Conservation (phyloP, 2,113 vertebrate species). For the Protobothrops flavoviridis region DNA sequence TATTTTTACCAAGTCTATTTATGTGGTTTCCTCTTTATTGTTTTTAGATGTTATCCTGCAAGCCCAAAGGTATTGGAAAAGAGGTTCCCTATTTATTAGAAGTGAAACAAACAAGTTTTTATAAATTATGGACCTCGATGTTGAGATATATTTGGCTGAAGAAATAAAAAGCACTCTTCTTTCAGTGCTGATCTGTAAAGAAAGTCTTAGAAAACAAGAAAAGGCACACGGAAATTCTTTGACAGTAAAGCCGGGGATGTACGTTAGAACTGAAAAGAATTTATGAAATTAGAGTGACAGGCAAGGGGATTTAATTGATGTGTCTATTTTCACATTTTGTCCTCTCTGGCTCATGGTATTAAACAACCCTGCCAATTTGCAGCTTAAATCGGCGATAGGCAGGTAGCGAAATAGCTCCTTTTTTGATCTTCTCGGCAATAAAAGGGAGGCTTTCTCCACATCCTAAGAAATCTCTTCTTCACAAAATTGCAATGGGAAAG, state of each 20-base stretch:
- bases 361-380: not conserved
- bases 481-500: not conserved
- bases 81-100: not conserved
- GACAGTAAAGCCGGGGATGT: not conserved
- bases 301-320: conserved; percentile 9
- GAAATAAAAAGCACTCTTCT: not conserved
- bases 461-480: not conserved
- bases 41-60: not conserved
- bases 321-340: conserved; percentile 1
- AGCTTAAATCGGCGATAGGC: not conserved
- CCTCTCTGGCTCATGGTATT: not conserved
- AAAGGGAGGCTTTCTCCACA: not conserved
- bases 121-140: not conserved
- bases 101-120: not conserved
- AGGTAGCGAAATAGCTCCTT: not conserved
- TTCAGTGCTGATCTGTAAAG: not conserved
- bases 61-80: not conserved
- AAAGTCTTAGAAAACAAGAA: not conserved
- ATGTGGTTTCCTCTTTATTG: not conserved
- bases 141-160: not conserved
- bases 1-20: too few relatives aligned
- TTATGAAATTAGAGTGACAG: conserved; percentile 19
- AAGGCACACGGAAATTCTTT: not conserved
- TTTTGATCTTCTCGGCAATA: not conserved
- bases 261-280: not conserved